These are phyloP conservation scores for Xyrichtys novacula DNA, from an alignment of 2,797 vertebrate species.

Conservation along the genomic window DNA sequence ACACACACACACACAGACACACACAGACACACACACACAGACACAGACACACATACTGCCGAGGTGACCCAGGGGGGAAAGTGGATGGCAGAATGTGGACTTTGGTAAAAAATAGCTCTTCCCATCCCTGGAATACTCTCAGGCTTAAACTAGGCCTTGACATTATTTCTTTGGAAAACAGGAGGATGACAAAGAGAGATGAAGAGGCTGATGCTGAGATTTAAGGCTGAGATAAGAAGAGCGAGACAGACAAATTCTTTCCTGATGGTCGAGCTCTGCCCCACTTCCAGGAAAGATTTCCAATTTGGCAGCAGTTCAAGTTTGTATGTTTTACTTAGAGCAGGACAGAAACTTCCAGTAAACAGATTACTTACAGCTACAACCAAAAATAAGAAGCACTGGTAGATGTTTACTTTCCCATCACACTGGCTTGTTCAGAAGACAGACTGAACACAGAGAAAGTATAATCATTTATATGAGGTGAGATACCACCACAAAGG, in stretches of 20 bases:
- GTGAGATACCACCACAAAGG: neutral
- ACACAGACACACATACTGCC: constrained; percentile 22
- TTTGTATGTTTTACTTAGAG: constrained; percentile 59
- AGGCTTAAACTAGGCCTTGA: constrained; percentile 51
- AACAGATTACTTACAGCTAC: constrained; percentile 49
- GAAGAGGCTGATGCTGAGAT: constrained; percentile 13
- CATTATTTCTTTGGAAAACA: constrained; percentile 57
- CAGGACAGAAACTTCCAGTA: constrained; percentile 53
- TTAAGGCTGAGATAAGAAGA: constrained; percentile 4
- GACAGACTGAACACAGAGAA: neutral
- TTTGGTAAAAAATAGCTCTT: constrained; percentile 70
- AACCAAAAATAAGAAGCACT: constrained; percentile 46
- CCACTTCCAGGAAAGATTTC: constrained; percentile 39
- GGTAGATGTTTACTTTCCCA: constrained; percentile 63
- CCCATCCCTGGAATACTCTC: constrained; percentile 52
- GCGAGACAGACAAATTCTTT: neutral
- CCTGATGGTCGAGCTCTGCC: constrained; percentile 7
- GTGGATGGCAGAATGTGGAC: constrained; percentile 64
- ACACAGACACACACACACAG: constrained; percentile 3
- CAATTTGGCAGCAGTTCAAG: constrained; percentile 54
- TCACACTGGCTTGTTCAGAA: constrained; percentile 29
- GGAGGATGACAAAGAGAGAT: constrained; percentile 21
- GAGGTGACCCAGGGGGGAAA: constrained; percentile 56
- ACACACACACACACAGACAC: neutral
- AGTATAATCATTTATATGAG: constrained; percentile 1